A percentile compares a stretch with the other conserved stretches of the same genome.
Evolutionary conservation across 2,113 vertebrate species (phyloP).

Genomic region (Festucalex cinctus): DNA sequence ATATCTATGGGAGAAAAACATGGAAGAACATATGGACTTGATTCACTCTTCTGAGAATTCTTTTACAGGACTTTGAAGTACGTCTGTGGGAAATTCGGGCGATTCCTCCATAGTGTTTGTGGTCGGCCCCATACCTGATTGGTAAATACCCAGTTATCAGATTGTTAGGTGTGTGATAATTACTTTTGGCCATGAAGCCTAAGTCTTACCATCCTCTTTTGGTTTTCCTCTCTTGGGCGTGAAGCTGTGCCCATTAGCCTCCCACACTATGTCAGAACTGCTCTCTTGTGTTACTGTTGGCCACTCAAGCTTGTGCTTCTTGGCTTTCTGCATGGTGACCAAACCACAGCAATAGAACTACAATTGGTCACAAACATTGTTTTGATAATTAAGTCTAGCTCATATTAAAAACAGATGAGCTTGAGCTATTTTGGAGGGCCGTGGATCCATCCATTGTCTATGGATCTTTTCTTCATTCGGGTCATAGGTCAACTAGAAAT

Average conservation of each 20-base stretch:
- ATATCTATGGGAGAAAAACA: neutral
- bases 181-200: neutral
- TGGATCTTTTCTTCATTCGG: neutral
- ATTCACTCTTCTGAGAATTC: neutral
- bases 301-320: constrained; percentile 7
- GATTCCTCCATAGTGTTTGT: neutral
- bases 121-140: neutral
- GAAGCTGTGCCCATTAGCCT: constrained; percentile 24
- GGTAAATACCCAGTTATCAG: neutral
- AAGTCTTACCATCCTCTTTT: constrained; percentile 16
- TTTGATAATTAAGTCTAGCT: constrained; percentile 2
- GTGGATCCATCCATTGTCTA: neutral
- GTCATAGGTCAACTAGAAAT: no score
- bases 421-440: neutral
- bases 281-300: constrained; percentile 49
- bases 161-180: neutral
- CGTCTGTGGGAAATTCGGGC: neutral
- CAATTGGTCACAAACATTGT: neutral
- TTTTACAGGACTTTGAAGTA: neutral
- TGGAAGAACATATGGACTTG: neutral
- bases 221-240: constrained; percentile 13
- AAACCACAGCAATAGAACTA: constrained; percentile 15
- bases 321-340: constrained; percentile 25
- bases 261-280: constrained; percentile 38
- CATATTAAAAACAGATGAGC: neutral